Percentiles rank a stretch among this genome's conserved stretches.
Evolutionary conservation across 2,113 vertebrate species (phyloP).

Genomic region (Phyllostomus discolor): DNA sequence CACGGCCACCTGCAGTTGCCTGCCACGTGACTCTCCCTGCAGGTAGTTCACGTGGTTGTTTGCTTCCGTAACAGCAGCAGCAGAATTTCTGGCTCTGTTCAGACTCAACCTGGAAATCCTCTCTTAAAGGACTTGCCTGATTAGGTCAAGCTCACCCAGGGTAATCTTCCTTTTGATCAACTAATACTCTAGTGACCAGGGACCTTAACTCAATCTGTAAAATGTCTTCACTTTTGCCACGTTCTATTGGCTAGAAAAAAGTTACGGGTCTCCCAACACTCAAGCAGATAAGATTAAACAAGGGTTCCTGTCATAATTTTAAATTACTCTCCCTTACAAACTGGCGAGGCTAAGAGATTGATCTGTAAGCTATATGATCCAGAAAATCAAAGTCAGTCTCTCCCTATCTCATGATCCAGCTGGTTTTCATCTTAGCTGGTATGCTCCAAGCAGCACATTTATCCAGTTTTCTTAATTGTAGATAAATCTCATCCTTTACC

Average conservation of each 20-base stretch:
- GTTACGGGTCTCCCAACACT: not conserved
- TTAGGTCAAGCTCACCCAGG: not conserved
- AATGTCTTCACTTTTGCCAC: not conserved
- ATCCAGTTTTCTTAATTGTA: not conserved
- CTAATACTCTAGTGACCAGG: not conserved
- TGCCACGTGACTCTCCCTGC: accelerated
- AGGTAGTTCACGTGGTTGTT: not conserved
- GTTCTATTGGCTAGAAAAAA: not conserved
- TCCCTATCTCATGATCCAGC: not conserved
- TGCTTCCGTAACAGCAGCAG: not conserved
- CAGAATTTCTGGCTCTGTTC: not conserved
- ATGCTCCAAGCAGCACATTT: not conserved
- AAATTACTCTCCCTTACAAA: not conserved
- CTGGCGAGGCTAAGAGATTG: not conserved
- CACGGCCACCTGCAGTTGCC: not conserved
- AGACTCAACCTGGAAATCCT: not conserved
- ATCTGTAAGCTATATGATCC: not conserved
- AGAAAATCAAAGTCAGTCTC: not conserved
- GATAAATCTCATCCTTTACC: not conserved
- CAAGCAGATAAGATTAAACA: not conserved
- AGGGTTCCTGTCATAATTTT: not conserved
- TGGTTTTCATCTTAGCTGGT: not conserved
- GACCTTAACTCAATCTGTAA: not conserved
- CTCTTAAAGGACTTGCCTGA: not conserved
- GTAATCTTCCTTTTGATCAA: not conserved